phyloP scores from a whole-genome alignment of 2,888 invertebrate species.

The Smittia aterrima region DNA sequence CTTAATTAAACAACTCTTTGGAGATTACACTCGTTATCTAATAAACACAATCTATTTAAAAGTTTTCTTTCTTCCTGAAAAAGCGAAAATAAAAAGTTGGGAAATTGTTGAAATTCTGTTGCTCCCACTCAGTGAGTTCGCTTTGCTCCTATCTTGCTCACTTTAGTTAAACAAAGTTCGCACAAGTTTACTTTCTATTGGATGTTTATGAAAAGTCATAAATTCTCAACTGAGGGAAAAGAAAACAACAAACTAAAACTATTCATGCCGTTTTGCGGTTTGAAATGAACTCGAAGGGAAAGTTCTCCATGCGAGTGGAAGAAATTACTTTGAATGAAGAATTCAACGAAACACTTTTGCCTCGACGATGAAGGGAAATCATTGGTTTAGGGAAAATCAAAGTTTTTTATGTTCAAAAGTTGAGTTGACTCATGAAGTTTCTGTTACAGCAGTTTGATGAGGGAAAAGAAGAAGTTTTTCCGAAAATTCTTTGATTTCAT shows the following conservation, averaged over 20 bases:
- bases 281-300: not conserved
- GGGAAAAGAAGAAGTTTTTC: too few species aligned
- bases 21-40: constrained; percentile 9
- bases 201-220: constrained; percentile 21
- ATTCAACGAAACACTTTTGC: too few species aligned
- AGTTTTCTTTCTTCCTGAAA: not conserved
- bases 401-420: too few species aligned
- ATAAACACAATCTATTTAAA: constrained; percentile 8
- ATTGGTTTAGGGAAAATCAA: too few species aligned
- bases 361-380: too few species aligned
- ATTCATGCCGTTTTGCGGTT: not conserved
- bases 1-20: constrained; percentile 11
- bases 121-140: not conserved
- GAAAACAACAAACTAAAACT: not conserved
- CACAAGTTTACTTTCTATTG: constrained; percentile 5
- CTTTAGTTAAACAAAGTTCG: not conserved
- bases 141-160: too few species aligned
- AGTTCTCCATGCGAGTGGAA: not conserved
- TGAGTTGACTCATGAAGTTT: too few species aligned
- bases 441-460: too few species aligned
- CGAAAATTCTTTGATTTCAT: too few species aligned
- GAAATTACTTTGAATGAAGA: not conserved
- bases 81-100: not conserved
- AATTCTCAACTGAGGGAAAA: not conserved
- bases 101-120: not conserved